Conservation (phyloP, 2,888 invertebrate species). For the Drosophila picticornis region DNA sequence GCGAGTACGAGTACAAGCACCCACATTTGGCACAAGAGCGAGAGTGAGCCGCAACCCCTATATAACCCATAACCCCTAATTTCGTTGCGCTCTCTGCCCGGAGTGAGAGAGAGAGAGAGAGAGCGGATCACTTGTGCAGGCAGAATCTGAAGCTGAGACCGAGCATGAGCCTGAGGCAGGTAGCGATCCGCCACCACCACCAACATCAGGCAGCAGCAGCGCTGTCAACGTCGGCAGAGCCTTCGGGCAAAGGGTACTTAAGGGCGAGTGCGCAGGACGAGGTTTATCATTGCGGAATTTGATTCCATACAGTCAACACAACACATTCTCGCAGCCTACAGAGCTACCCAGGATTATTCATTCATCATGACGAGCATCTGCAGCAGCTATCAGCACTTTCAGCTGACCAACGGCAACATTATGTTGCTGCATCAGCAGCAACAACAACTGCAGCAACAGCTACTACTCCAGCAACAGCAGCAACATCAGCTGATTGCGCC, state of each 20-base stretch:
- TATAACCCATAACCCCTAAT: constrained; percentile 39
- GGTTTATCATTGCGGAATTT: constrained; percentile 87
- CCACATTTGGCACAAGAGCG: constrained; percentile 44
- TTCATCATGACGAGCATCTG: constrained; percentile 79
- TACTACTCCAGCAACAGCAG: constrained; percentile 54
- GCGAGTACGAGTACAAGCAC: constrained; percentile 34
- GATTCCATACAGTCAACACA: constrained; percentile 85
- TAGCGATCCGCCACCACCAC: constrained; percentile 40
- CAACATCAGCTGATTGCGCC: constrained; percentile 86
- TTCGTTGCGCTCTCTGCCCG: constrained; percentile 1
- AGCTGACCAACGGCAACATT: constrained; percentile 74
- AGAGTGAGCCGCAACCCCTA: constrained; percentile 49
- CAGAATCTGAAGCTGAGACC: constrained; percentile 13
- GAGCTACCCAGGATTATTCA: constrained; percentile 37
- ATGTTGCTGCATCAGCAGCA: constrained; percentile 73
- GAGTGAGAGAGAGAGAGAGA: constrained; percentile 1
- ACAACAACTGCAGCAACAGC: constrained; percentile 71
- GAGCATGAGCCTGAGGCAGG: constrained; percentile 38
- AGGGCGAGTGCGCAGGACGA: constrained; percentile 84
- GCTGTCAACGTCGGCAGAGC: constrained; percentile 25
- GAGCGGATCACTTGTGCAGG: constrained; percentile 55
- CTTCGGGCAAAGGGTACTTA: constrained; percentile 78
- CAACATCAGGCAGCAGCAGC: constrained; percentile 18
- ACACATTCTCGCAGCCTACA: constrained; percentile 11
- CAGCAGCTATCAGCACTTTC: constrained; percentile 77